Percentiles rank a stretch among this genome's conserved stretches.
Evolutionary conservation across 2,888 invertebrate genomes (phyloP).

Genomic region (Thymelicus sylvestris): DNA sequence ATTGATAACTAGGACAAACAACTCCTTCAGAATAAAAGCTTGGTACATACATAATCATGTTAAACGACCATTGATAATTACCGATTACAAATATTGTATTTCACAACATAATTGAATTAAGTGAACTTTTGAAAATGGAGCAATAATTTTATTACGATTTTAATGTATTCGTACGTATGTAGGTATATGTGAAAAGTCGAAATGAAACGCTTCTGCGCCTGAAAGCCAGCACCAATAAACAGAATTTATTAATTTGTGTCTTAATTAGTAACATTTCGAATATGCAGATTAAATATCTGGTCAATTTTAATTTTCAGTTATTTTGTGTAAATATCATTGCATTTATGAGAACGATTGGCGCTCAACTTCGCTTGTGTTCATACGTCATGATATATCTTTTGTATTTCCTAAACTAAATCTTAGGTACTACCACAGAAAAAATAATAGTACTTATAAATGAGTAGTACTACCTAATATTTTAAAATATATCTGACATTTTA

Average conservation of each 20-base stretch:
- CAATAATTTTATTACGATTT: neutral
- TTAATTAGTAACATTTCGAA: slow-evolving; percentile 34
- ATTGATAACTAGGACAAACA: too few relatives aligned
- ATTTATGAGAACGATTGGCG: neutral
- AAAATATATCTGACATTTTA: too few relatives aligned
- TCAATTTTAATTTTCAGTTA: slow-evolving; percentile 19
- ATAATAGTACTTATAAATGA: too few relatives aligned
- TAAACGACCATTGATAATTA: too few relatives aligned
- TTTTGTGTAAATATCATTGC: neutral
- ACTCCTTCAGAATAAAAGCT: too few relatives aligned
- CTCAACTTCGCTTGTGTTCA: neutral
- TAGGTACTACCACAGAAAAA: too few relatives aligned
- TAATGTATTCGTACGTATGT: neutral
- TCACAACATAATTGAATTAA: neutral
- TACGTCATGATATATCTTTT: too few relatives aligned
- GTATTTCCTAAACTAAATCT: too few relatives aligned
- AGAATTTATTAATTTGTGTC: slow-evolving; percentile 25
- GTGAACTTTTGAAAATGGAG: neutral
- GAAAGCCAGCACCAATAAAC: slow-evolving; percentile 15
- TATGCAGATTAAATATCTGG: slow-evolving; percentile 28
- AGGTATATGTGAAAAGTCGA: neutral
- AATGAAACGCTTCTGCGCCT: neutral
- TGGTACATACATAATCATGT: too few relatives aligned
- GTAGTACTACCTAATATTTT: too few relatives aligned
- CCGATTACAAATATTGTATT: too few relatives aligned